Base-by-base conservation (phyloP, 1,140 invertebrate genomes). In the Formica selysi region DNA sequence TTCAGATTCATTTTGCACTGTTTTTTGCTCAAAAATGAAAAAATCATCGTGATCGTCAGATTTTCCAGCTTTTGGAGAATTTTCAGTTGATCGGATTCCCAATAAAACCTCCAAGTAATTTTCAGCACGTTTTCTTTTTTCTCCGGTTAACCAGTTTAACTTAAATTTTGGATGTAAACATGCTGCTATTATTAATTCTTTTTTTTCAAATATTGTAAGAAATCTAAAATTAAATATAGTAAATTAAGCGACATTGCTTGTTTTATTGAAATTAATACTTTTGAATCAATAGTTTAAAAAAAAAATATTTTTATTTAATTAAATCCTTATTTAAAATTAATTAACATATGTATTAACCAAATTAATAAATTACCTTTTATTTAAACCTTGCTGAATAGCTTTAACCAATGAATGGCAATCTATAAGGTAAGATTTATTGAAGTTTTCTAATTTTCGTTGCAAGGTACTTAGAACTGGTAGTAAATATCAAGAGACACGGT, bases 191-290 rank as follows among this genome's bases (percentile, higher is more conserved):
- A 74, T 59, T 59, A 59, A 74, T 41, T 74, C 54, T 22, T 41
- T 74, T 16, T 61, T 74, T 41, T 61, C 36, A 22, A 74, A 59
- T 5, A 16, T 38, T 57, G 51, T 61, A 26, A 0, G 3, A 16
- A 74, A 74, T 74, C 71, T 74, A n/a, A 74, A 74, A 74, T 74
- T 26, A 59, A 36, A 73, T 22, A 22, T 73, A 32, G 26, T 36
- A 19, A 57, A 74, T 74, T n/a, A 38, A 22, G 16, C 4, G 0
- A 51, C 64, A 38, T 38, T 65, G 10, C 10, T 65, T 65, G 38
- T 65, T 65, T n/a, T 6, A 62, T 7, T 62, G 32, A 62, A 16
- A 32, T 32, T 8, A 59, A 62, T 62, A 62, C 29, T 62, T 62
- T 13, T n/a, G 8, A 59, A 26, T 19, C 26, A 29, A 29, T 29